phyloP scores from a whole-genome alignment of 1,140 invertebrate species.

The Leptonema lineaticorne region DNA sequence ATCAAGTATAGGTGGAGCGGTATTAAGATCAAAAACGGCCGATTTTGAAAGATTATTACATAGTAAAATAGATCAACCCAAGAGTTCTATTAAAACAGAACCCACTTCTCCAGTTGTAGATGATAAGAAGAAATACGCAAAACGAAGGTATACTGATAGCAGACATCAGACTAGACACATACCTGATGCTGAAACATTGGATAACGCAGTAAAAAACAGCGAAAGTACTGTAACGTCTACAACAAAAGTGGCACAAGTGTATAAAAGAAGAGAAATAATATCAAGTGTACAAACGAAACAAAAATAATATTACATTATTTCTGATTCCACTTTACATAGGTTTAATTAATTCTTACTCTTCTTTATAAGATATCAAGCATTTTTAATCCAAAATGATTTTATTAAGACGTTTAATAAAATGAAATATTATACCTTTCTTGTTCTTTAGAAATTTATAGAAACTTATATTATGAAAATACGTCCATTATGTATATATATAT shows the following conservation, averaged over 20 bases:
- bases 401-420: not conserved
- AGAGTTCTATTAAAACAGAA: constrained; percentile 45
- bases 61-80: constrained; percentile 44
- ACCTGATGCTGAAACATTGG: constrained; percentile 57
- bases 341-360: constrained; percentile 5
- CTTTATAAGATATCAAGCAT: constrained; percentile 8
- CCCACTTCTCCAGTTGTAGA: constrained; percentile 37
- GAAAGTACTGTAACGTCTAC: constrained; percentile 46
- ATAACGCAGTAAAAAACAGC: constrained; percentile 42
- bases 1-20: constrained; percentile 66
- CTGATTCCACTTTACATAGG: constrained; percentile 14
- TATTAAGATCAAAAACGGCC: constrained; percentile 66
- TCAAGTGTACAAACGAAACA: constrained; percentile 65
- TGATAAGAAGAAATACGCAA: constrained; percentile 64
- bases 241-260: constrained; percentile 58
- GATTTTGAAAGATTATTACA: constrained; percentile 66
- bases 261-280: constrained; percentile 79
- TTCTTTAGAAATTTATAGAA: not conserved
- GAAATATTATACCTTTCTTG: not conserved
- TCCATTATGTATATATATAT: constrained; percentile 4
- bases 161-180: constrained; percentile 64
- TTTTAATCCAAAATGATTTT: not conserved
- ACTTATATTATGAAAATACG: constrained; percentile 4
- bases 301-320: constrained; percentile 38
- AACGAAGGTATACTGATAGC: constrained; percentile 63